phyloP scores from a whole-genome alignment of 64 coral and sea anemone genomes.

The Montipora foliosa region DNA sequence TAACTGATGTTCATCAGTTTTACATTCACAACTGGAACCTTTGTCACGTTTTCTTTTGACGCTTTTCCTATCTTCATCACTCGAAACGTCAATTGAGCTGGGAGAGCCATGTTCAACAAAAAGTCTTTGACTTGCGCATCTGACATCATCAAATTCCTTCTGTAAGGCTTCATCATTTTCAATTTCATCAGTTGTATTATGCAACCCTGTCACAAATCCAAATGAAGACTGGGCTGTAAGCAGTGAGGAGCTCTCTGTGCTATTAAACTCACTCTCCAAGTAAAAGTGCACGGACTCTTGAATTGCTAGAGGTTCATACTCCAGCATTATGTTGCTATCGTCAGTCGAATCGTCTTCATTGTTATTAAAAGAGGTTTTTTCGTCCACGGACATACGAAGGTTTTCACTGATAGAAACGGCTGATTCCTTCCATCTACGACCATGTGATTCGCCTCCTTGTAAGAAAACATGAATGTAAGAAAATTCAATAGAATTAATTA shows the following conservation, averaged over 20 bases:
- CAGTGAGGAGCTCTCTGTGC: neutral
- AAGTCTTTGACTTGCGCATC: constrained; percentile 35
- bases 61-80: neutral
- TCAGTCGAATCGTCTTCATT: constrained; percentile 12
- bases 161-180: neutral
- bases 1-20: constrained; percentile 45
- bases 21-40: neutral
- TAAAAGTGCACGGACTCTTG: constrained; percentile 58
- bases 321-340: constrained; percentile 12
- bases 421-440: constrained; percentile 1
- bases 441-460: neutral
- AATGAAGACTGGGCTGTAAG: neutral
- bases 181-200: neutral
- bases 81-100: neutral
- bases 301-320: constrained; percentile 55
- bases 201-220: neutral
- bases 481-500: neutral
- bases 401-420: neutral
- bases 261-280: constrained; percentile 43
- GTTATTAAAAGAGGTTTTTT: neutral
- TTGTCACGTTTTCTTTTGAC: neutral
- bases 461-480: neutral
- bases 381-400: neutral
- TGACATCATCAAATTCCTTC: constrained; percentile 56
- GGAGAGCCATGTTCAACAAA: neutral